phyloP scores from a whole-genome alignment of 2,888 invertebrate genomes.

The Spilosoma lubricipeda region DNA sequence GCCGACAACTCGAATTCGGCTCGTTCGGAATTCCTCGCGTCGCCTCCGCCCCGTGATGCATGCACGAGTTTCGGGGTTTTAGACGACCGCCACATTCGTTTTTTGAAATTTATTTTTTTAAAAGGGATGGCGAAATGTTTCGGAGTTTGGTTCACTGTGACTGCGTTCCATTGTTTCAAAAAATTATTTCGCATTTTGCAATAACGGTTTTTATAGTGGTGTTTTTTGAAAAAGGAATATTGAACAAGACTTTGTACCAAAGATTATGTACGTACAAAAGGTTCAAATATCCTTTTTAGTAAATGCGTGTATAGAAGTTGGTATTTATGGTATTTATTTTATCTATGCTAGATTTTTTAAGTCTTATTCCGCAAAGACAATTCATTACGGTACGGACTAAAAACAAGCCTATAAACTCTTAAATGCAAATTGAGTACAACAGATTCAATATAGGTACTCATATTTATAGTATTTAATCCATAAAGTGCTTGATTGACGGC shows the following conservation, averaged over 20 bases:
- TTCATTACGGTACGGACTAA: neutral
- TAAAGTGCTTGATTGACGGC: neutral
- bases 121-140: conserved; percentile 25
- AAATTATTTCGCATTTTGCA: neutral
- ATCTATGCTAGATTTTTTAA: no score
- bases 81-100: conserved; percentile 27
- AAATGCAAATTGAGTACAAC: neutral
- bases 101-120: conserved; percentile 25
- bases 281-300: no score
- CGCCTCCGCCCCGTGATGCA: conserved; percentile 77
- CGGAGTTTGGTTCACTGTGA: conserved; percentile 8
- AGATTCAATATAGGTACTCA: neutral
- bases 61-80: conserved; percentile 58
- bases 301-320: neutral
- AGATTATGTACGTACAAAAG: neutral
- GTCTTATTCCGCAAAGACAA: neutral
- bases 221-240: neutral
- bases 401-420: neutral
- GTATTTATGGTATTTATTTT: neutral
- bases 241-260: neutral
- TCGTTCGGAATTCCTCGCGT: conserved; percentile 78
- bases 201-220: neutral
- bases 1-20: conserved; percentile 76
- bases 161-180: conserved; percentile 15
- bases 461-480: neutral